Evolutionary conservation across 2,113 vertebrate genomes (phyloP).

Genomic region (Anhinga anhinga): DNA sequence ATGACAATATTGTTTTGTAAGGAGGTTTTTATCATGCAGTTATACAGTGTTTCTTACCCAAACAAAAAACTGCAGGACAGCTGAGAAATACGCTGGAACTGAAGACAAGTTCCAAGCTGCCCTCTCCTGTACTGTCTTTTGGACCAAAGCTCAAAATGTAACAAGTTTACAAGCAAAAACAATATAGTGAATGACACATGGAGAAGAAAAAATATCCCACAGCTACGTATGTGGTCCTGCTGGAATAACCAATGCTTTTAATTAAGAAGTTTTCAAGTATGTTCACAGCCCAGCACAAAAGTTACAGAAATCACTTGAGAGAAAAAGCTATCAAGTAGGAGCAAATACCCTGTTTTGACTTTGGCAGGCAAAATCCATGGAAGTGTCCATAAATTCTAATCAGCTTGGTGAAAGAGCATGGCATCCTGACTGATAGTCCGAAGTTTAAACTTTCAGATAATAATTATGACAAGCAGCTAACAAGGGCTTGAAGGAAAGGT

Average conservation of each 20-base stretch:
- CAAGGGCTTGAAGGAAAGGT: background rate
- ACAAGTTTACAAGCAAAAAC: background rate
- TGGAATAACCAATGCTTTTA: background rate
- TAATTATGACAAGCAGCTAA: background rate
- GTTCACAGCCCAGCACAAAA: background rate
- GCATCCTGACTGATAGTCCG: background rate
- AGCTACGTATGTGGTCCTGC: background rate
- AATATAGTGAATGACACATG: background rate
- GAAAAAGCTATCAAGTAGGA: background rate
- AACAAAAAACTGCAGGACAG: background rate
- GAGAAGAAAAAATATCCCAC: background rate
- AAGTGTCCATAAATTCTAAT: background rate
- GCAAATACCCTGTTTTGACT: background rate
- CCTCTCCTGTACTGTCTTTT: background rate
- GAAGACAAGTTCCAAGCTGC: background rate
- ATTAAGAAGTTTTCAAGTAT: background rate
- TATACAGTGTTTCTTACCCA: background rate
- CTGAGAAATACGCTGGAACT: background rate
- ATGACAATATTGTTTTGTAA: background rate
- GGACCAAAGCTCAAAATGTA: background rate
- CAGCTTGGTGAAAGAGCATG: background rate
- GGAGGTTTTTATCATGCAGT: background rate
- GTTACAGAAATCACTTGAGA: background rate
- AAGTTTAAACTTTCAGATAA: background rate
- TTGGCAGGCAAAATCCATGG: background rate